Conservation (phyloP, 2,113 vertebrate species). For the Lepus americanus region DNA sequence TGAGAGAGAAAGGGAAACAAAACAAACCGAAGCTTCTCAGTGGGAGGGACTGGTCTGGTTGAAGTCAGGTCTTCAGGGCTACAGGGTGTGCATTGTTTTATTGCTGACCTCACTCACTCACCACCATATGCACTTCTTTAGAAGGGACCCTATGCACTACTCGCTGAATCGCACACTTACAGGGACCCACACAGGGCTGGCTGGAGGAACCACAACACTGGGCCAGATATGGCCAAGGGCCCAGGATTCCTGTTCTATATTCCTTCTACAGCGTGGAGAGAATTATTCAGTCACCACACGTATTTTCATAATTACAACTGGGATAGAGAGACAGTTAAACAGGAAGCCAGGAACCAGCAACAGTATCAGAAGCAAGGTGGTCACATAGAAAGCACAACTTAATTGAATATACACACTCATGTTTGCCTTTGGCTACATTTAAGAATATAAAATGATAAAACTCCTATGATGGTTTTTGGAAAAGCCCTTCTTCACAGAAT, state of each 20-base stretch:
- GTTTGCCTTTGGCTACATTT: background rate
- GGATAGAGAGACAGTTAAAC: background rate
- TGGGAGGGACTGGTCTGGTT: background rate
- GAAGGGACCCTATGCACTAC: background rate
- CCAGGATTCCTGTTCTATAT: background rate
- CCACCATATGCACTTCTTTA: background rate
- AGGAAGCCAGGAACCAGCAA: background rate
- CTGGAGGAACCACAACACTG: background rate
- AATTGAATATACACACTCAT: background rate
- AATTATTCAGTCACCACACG: background rate
- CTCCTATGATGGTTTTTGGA: background rate
- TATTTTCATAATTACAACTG: background rate
- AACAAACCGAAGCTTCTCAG: background rate
- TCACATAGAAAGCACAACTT: background rate
- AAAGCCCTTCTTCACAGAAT: background rate
- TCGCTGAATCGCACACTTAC: rapidly evolving
- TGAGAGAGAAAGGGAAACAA: background rate
- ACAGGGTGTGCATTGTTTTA: background rate
- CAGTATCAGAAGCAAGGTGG: background rate
- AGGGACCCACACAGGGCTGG: background rate
- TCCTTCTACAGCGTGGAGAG: background rate
- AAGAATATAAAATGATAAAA: background rate
- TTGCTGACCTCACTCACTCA: background rate
- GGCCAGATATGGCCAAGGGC: background rate
- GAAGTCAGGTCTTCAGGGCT: background rate